These are phyloP conservation scores for Neogale vison DNA, from an alignment of 2,113 vertebrate species.

Conservation along the genomic window DNA sequence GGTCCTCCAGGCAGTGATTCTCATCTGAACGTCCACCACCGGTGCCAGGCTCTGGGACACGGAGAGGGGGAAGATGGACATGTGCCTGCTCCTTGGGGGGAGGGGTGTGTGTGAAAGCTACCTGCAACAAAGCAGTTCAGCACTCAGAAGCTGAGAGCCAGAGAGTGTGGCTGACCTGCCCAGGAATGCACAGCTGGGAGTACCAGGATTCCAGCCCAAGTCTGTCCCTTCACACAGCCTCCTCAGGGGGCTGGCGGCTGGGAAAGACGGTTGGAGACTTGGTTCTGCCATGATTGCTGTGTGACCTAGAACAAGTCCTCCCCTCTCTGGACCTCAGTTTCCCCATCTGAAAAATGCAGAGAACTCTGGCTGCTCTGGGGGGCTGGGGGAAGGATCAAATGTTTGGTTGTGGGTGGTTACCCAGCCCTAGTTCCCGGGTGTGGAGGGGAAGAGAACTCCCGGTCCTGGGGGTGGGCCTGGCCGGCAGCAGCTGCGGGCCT, in stretches of 20 bases:
- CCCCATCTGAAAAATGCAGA: neutral
- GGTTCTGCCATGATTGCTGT: neutral
- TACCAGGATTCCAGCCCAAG: neutral
- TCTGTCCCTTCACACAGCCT: neutral
- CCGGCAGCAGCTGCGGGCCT: rapidly evolving
- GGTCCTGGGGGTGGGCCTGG: neutral
- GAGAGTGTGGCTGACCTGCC: neutral
- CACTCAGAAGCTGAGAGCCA: neutral
- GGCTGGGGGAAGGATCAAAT: neutral
- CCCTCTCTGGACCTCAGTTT: neutral
- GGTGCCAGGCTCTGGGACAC: neutral
- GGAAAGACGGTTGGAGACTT: neutral
- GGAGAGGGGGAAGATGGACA: neutral
- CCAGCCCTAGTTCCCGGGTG: neutral
- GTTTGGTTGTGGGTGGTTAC: neutral
- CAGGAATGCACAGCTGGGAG: neutral
- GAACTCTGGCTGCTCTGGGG: neutral
- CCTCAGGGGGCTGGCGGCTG: neutral
- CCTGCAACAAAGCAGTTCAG: neutral
- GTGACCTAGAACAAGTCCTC: neutral
- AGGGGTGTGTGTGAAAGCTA: neutral
- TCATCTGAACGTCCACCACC: neutral
- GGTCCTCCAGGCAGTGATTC: neutral
- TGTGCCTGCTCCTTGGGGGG: rapidly evolving
- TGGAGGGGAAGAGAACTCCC: neutral